A percentile compares a stretch with the other conserved stretches of the same genome.
phyloP scores from a whole-genome alignment of 2,888 invertebrate genomes.

The Yponomeuta cagnagella region DNA sequence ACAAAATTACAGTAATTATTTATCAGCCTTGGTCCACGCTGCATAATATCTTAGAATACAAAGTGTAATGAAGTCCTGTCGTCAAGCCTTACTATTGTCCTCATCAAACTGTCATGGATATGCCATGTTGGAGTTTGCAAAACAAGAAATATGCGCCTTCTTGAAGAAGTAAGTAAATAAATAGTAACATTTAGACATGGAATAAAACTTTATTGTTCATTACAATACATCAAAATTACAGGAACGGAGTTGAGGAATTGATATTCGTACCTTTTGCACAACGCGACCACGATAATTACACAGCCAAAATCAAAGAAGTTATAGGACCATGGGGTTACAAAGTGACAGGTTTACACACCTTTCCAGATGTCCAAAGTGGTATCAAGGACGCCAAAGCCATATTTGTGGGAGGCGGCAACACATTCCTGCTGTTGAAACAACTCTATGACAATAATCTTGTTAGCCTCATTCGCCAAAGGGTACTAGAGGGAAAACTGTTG shows the following conservation, averaged over 20 bases:
- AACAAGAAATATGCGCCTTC: slow-evolving; percentile 77
- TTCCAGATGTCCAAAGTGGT: slow-evolving; percentile 71
- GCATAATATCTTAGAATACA: neutral
- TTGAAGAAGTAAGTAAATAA: slow-evolving; percentile 71
- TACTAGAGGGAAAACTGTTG: slow-evolving; percentile 77
- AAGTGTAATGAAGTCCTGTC: slow-evolving; percentile 30
- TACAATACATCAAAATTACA: slow-evolving; percentile 46
- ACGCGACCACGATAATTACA: slow-evolving; percentile 79
- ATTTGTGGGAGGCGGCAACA: slow-evolving; percentile 89
- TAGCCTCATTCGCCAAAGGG: slow-evolving; percentile 76
- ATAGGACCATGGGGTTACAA: slow-evolving; percentile 80
- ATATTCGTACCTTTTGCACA: slow-evolving; percentile 86
- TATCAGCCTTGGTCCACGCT: neutral
- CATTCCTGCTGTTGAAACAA: slow-evolving; percentile 82
- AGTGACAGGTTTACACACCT: slow-evolving; percentile 80
- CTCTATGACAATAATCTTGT: slow-evolving; percentile 82
- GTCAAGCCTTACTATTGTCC: slow-evolving; percentile 79
- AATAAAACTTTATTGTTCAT: neutral
- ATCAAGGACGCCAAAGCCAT: slow-evolving; percentile 80
- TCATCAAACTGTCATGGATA: slow-evolving; percentile 82
- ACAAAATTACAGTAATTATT: neutral
- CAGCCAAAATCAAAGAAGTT: slow-evolving; percentile 73
- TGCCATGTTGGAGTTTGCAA: slow-evolving; percentile 80
- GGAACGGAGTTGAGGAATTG: slow-evolving; percentile 78
- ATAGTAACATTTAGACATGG: neutral